A percentile compares a stretch with the other conserved stretches of the same genome.
Evolutionary conservation across 2,113 vertebrate genomes (phyloP).

Genomic region (Chrysochloris asiatica): DNA sequence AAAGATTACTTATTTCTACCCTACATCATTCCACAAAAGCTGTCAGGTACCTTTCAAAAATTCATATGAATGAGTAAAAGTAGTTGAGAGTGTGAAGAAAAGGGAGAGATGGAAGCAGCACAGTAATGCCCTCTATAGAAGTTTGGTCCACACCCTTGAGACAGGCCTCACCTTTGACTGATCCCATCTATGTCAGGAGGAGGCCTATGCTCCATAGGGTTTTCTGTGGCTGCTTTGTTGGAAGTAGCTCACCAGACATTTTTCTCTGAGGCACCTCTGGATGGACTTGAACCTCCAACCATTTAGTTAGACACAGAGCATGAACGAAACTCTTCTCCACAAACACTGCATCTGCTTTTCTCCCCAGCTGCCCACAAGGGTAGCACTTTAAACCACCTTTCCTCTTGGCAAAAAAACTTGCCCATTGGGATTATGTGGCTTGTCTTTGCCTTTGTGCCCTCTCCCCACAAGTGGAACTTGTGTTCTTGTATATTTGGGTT

Average conservation of each 20-base stretch:
- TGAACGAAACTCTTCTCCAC: not conserved
- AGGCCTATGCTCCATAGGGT: not conserved
- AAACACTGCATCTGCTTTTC: not conserved
- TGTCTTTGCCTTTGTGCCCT: not conserved
- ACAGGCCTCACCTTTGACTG: too few relatives aligned
- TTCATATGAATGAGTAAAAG: slow-evolving; percentile 45
- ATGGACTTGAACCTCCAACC: not conserved
- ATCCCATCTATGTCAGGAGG: too few relatives aligned
- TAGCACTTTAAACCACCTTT: slow-evolving; percentile 9
- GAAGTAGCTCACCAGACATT: not conserved
- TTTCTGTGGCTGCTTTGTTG: not conserved
- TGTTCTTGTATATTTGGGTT: not conserved
- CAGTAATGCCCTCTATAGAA: too few relatives aligned
- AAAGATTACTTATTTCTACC: too few relatives aligned
- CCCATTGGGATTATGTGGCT: not conserved
- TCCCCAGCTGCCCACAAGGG: not conserved
- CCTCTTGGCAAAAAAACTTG: not conserved
- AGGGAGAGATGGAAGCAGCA: not conserved
- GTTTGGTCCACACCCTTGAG: not conserved
- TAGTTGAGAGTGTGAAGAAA: not conserved
- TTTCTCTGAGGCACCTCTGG: not conserved
- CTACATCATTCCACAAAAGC: not conserved
- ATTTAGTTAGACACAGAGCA: not conserved
- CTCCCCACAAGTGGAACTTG: not conserved
- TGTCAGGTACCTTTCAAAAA: slow-evolving; percentile 10